Conservation (phyloP, 2,888 invertebrate species). For the Sinopyrophorus schimmeli region DNA sequence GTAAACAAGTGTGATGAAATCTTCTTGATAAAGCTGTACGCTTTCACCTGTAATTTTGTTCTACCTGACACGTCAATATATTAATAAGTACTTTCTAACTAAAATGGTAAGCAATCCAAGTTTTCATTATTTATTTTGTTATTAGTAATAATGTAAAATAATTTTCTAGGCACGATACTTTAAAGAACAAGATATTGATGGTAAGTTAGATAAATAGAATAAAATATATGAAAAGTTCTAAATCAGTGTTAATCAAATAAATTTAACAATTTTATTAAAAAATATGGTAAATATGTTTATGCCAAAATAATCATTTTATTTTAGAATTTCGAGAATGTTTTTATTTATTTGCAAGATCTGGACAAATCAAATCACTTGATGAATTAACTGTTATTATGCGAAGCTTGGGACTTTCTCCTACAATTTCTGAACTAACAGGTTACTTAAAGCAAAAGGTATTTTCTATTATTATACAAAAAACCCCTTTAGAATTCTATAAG, state of each 20-base stretch:
- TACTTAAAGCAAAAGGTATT: constrained; percentile 70
- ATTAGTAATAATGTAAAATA: constrained; percentile 8
- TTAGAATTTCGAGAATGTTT: constrained; percentile 96
- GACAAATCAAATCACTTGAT: constrained; percentile 85
- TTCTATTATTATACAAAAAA: constrained; percentile 1
- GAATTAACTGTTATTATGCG: constrained; percentile 94
- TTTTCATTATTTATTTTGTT: constrained; percentile 17
- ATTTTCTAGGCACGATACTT: constrained; percentile 84
- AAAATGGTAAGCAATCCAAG: constrained; percentile 29
- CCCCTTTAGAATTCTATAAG: background rate
- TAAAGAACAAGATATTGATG: constrained; percentile 93
- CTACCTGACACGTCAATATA: constrained; percentile 30
- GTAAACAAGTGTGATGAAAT: constrained; percentile 20
- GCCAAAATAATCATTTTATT: constrained; percentile 51
- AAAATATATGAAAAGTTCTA: background rate
- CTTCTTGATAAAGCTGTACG: constrained; percentile 28
- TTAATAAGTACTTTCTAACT: constrained; percentile 14
- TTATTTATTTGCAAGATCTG: constrained; percentile 88
- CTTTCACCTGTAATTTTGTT: constrained; percentile 33
- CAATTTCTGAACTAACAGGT: constrained; percentile 84
- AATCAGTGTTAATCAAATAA: too few relatives aligned
- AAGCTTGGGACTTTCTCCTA: constrained; percentile 91
- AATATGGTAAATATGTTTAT: too few relatives aligned
- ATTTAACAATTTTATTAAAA: too few relatives aligned
- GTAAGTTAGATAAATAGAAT: constrained; percentile 59